Percentiles rank a stretch among this genome's conserved stretches.
These are phyloP conservation scores for Chiloscyllium punctatum DNA, from an alignment of 2,797 vertebrate genomes.

Conservation along the genomic window DNA sequence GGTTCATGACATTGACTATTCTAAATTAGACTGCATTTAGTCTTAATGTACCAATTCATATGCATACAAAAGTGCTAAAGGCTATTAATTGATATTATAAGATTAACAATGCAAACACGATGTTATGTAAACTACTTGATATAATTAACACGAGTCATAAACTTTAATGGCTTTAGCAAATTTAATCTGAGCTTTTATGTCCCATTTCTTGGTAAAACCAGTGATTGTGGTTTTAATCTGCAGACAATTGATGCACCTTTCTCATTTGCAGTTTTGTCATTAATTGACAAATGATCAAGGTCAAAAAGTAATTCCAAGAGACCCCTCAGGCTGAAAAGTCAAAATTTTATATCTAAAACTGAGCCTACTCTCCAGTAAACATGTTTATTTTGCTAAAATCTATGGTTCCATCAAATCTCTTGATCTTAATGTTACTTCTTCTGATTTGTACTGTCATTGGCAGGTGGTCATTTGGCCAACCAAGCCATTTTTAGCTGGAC, in stretches of 20 bases:
- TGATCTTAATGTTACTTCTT: background rate
- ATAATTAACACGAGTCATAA: background rate
- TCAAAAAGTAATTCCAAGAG: background rate
- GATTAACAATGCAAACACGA: background rate
- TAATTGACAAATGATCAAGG: background rate
- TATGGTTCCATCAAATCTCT: background rate
- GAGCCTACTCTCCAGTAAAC: background rate
- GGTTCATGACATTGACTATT: background rate
- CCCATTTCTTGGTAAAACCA: background rate
- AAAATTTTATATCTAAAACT: background rate
- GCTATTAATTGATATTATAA: background rate
- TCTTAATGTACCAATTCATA: conserved; percentile 1
- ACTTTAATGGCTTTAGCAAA: background rate
- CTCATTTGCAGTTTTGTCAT: background rate
- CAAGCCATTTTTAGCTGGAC: background rate
- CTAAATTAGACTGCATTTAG: background rate
- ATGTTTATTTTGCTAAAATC: background rate
- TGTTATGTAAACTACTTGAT: background rate
- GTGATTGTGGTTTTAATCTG: background rate
- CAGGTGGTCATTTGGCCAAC: no score
- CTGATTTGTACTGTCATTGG: no score
- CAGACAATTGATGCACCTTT: background rate
- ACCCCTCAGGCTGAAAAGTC: background rate
- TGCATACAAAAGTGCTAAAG: background rate
- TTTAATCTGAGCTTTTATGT: background rate